Conservation (phyloP, 1,140 invertebrate genomes). For the Drosophila mojavensis region DNA sequence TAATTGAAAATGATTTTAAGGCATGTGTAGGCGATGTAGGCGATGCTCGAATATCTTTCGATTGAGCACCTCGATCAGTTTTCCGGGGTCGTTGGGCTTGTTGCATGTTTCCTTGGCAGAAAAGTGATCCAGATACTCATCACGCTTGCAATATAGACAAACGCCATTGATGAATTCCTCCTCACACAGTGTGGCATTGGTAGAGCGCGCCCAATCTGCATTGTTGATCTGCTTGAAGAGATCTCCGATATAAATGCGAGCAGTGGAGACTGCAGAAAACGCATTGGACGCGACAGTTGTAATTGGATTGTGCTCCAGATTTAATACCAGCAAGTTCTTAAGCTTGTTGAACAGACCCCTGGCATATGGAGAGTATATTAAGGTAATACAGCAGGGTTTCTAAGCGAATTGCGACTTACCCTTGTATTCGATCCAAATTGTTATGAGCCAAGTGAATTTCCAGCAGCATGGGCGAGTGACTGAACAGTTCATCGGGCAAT, state of each 20-base stretch:
- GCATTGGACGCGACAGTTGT: slow-evolving; percentile 65
- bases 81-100: slow-evolving; percentile 50
- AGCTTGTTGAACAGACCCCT: slow-evolving; percentile 68
- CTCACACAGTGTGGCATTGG: slow-evolving; percentile 68
- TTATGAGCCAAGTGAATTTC: slow-evolving; percentile 68
- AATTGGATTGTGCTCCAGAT: slow-evolving; percentile 72
- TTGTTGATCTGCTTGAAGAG: slow-evolving; percentile 27
- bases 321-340: slow-evolving; percentile 58
- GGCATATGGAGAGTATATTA: not conserved
- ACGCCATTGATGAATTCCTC: slow-evolving; percentile 69
- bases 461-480: slow-evolving; percentile 49
- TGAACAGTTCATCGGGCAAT: slow-evolving; percentile 59
- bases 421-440: slow-evolving; percentile 68
- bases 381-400: not conserved
- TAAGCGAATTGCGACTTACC: slow-evolving; percentile 24
- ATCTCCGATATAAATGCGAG: slow-evolving; percentile 66
- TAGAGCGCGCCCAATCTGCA: slow-evolving; percentile 58
- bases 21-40: slow-evolving; percentile 11
- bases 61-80: slow-evolving; percentile 50
- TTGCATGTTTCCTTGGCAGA: slow-evolving; percentile 67
- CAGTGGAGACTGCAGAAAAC: slow-evolving; percentile 48
- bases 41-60: slow-evolving; percentile 55
- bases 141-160: slow-evolving; percentile 67
- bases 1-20: slow-evolving; percentile 7
- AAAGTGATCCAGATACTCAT: slow-evolving; percentile 68